Percentiles rank a stretch among this genome's conserved stretches.
Conservation (phyloP, 2,113 vertebrate genomes). For the Ivindomyrus marchei region DNA sequence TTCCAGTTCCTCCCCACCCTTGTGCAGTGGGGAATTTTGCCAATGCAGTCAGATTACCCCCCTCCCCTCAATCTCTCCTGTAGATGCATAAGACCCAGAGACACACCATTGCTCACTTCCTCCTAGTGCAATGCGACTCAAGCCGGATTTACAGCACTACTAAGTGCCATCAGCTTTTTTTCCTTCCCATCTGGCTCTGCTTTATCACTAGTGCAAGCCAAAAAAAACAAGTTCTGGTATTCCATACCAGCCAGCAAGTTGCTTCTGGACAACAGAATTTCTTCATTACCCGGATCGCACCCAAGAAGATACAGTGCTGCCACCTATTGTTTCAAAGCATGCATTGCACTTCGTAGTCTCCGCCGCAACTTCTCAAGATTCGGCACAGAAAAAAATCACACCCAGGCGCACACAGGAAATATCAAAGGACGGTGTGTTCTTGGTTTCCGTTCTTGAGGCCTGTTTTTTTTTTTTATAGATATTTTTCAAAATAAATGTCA, state of each 20-base stretch:
- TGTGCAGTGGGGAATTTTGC: neutral
- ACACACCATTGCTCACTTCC: neutral
- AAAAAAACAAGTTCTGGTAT: slow-evolving; percentile 32
- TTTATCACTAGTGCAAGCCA: slow-evolving; percentile 35
- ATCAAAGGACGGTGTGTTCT: neutral
- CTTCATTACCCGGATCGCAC: neutral
- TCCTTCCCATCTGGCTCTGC: slow-evolving; percentile 35
- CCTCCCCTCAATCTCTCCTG: neutral
- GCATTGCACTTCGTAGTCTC: neutral
- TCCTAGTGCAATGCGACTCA: slow-evolving; percentile 8
- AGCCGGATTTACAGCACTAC: slow-evolving; percentile 35
- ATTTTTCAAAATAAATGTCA: neutral
- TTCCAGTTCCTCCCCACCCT: neutral
- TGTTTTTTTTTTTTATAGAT: neutral
- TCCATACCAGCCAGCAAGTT: slow-evolving; percentile 31
- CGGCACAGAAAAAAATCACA: neutral
- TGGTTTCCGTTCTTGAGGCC: neutral
- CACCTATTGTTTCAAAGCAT: neutral
- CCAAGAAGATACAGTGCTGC: neutral
- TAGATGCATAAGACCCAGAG: neutral
- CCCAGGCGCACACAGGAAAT: slow-evolving; percentile 3
- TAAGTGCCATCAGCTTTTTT: slow-evolving; percentile 18
- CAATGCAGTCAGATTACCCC: neutral
- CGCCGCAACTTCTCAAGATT: neutral
- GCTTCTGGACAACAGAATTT: neutral